Conservation (phyloP, 2,888 invertebrate species). For the Drosophila rubida region DNA sequence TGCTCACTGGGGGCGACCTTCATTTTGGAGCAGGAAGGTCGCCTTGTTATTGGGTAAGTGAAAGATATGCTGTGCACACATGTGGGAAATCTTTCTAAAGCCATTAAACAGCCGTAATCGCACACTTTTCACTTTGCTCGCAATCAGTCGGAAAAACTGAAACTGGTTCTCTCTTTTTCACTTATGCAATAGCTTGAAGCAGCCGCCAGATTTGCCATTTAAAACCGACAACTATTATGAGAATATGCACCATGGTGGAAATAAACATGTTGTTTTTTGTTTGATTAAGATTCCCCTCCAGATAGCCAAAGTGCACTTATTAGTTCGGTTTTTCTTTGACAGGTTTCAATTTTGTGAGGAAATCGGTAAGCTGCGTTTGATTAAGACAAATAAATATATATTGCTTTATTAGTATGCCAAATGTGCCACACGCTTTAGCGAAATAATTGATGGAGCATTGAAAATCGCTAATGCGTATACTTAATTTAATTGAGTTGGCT, state of each 20-base stretch:
- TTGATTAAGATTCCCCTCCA: not conserved
- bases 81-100: constrained; percentile 45
- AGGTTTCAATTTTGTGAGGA: constrained; percentile 3
- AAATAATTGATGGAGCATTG: not conserved
- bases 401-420: not conserved
- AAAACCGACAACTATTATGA: constrained; percentile 22
- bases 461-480: not conserved
- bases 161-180: constrained; percentile 51
- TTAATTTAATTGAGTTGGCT: not conserved
- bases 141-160: constrained; percentile 3
- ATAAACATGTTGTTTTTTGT: not conserved
- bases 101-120: constrained; percentile 30
- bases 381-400: not conserved
- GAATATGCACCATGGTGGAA: constrained; percentile 44
- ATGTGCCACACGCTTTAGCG: not conserved
- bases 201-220: constrained; percentile 39
- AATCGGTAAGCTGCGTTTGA: constrained; percentile 5
- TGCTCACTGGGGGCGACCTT: constrained; percentile 37
- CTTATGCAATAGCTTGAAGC: constrained; percentile 47
- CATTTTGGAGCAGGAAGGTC: constrained; percentile 41
- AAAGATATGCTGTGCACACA: constrained; percentile 14
- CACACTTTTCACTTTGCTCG: constrained; percentile 12
- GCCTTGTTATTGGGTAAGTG: constrained; percentile 43
- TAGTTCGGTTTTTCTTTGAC: not conserved
- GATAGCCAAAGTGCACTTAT: not conserved